phyloP scores from a whole-genome alignment of 2,888 invertebrate genomes.

The Luffia ferchaultella region DNA sequence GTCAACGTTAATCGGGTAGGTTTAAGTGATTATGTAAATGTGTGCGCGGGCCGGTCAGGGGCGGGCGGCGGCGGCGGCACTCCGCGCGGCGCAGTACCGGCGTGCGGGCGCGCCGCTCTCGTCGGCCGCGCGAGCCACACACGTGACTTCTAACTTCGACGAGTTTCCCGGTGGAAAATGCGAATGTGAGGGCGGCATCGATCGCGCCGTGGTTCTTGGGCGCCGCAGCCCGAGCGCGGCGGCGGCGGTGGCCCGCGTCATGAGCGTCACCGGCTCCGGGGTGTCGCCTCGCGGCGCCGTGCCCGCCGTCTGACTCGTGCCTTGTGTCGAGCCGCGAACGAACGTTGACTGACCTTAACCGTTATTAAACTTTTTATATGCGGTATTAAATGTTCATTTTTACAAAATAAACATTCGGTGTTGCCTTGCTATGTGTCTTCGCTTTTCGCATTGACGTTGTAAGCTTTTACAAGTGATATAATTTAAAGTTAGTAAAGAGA shows the following conservation, averaged over 20 bases:
- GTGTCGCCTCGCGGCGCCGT: too few species aligned
- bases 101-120: constrained; percentile 59
- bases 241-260: too few species aligned
- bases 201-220: constrained; percentile 48
- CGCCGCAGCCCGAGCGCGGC: constrained; percentile 45
- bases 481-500: neutral
- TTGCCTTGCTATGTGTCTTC: constrained; percentile 66
- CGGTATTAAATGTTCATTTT: neutral
- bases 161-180: constrained; percentile 61
- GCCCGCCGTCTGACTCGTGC: too few species aligned
- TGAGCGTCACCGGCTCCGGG: too few species aligned
- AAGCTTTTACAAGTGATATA: constrained; percentile 52
- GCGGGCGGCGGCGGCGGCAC: constrained; percentile 32
- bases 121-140: constrained; percentile 42
- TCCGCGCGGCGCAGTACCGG: constrained; percentile 58
- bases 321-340: neutral
- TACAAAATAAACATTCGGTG: constrained; percentile 30
- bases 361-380: neutral
- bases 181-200: constrained; percentile 63
- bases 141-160: constrained; percentile 63
- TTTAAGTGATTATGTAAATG: constrained; percentile 36
- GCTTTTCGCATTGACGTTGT: constrained; percentile 52
- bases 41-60: constrained; percentile 3
- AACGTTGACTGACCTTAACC: neutral
- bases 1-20: constrained; percentile 24